These are phyloP conservation scores for Prietella phreatophila DNA, from an alignment of 2,113 vertebrate species.

Conservation along the genomic window DNA sequence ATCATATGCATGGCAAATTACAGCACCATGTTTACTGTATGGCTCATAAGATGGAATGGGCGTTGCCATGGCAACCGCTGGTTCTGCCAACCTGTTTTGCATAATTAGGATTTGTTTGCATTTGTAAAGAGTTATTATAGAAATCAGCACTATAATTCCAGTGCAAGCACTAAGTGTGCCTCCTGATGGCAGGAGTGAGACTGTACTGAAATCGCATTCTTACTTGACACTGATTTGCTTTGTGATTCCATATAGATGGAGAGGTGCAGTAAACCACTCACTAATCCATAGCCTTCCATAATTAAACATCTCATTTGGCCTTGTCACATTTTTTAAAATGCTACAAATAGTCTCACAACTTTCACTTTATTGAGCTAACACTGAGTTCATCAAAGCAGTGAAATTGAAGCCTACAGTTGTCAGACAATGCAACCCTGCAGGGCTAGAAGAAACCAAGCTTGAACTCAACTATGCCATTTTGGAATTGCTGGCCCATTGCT, in stretches of 20 bases:
- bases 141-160: conserved; percentile 35
- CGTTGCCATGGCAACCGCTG: conserved; percentile 42
- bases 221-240: conserved; percentile 19
- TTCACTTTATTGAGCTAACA: conserved; percentile 9
- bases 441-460: conserved; percentile 21
- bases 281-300: background rate
- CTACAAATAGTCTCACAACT: background rate
- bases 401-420: conserved; percentile 13
- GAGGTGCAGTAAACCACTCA: background rate
- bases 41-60: conserved; percentile 25
- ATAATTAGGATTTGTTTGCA: conserved; percentile 48
- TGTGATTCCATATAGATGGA: background rate
- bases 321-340: background rate
- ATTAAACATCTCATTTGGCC: conserved; percentile 10
- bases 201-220: conserved; percentile 6
- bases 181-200: conserved; percentile 3
- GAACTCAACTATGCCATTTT: conserved; percentile 39
- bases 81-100: conserved; percentile 41
- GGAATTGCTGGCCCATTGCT: conserved; percentile 24
- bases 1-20: conserved; percentile 44
- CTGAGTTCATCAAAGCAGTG: conserved; percentile 33
- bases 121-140: conserved; percentile 42
- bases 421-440: conserved; percentile 14
- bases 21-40: conserved; percentile 40
- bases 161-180: background rate